phyloP scores from a whole-genome alignment of 1,140 invertebrate species.

The Penaeus indicus region DNA sequence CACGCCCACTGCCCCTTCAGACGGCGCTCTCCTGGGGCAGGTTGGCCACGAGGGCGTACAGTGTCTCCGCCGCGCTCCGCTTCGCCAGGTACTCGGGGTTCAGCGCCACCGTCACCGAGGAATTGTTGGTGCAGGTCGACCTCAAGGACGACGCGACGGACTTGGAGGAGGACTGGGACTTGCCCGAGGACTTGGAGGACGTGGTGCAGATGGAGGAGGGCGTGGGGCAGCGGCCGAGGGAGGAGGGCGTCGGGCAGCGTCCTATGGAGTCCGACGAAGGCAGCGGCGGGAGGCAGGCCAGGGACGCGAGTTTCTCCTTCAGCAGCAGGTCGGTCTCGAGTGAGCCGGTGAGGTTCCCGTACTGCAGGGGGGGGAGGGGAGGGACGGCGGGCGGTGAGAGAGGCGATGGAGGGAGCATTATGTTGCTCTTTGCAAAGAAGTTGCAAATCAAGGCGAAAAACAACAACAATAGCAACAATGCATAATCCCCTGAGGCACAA shows the following conservation, averaged over 20 bases:
- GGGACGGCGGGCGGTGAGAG: not conserved
- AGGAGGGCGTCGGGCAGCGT: not conserved
- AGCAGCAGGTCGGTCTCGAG: slow-evolving; percentile 26
- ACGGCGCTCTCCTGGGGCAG: slow-evolving; percentile 36
- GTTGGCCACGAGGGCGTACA: not conserved
- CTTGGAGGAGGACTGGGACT: not conserved
- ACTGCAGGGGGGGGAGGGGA: not conserved
- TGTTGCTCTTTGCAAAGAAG: too few relatives aligned
- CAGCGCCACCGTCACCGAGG: slow-evolving; percentile 37
- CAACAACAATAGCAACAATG: too few relatives aligned
- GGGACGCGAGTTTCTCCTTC: slow-evolving; percentile 21
- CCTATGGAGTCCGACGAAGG: too few relatives aligned
- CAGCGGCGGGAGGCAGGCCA: not conserved
- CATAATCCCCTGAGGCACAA: too few relatives aligned
- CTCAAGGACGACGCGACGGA: slow-evolving; percentile 7
- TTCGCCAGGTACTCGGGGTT: slow-evolving; percentile 42
- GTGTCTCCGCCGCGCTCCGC: not conserved
- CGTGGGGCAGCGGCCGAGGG: slow-evolving; percentile 19
- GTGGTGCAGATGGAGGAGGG: slow-evolving; percentile 45
- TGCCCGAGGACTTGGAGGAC: slow-evolving; percentile 18
- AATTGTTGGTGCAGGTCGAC: not conserved
- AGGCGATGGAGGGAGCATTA: too few relatives aligned
- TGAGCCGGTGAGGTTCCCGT: not conserved
- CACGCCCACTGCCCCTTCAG: not conserved
- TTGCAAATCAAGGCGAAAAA: too few relatives aligned